Base-by-base conservation (phyloP, 2,797 vertebrate species). In the Labeo calbasu region DNA sequence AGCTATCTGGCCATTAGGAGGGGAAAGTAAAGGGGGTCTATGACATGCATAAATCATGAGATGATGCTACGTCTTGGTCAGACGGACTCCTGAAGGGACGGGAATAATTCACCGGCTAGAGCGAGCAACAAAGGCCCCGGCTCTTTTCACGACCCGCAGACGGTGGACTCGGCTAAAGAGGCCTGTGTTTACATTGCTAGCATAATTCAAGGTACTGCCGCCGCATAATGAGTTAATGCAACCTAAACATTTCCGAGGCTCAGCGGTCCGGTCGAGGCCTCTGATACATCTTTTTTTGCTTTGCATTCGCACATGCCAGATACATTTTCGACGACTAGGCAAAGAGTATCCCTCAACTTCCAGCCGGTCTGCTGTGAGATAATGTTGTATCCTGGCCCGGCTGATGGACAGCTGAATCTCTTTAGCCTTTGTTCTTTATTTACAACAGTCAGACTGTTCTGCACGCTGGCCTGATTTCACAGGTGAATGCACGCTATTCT, bases 21-120 rank as follows among this genome's bases (percentile, higher is more conserved):
- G 88, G 84, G 77, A 89, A 81, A 90, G 91, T 65, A 78, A 32
- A 91, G 68, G 86, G 88, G 61, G 87, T 85, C 90, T 80, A 81
- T 88, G 89, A 90, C 92, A 93, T 93, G 90, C 92, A 93, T 94
- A 91, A 94, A 92, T 94, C 93, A 93, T 43, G 85, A 85, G 68
- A 87, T 86, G 87, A 91, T 89, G 92, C 89, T 90, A 79, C 83
- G 86, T 90, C 85, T 88, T 85, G 91, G 92, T 93, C 92, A 89
- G 85, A 88, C 85, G 69, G 87, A 88, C 71, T 88, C 85, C 85
- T 88, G 82, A 79, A 88, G 82, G 81, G 85, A 86, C 80, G 57
- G 66, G 86, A 87, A 86, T 86, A 88, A 87, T 82, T 75, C 81
- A 79, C 78, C 28, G n/a, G 21, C 68, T 63, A 43, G 51, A 82